Conservation (phyloP, 2,113 vertebrate species). For the Sus scrofa region T2T-Sscrofa CM000819.6:3596501-3597000, state of each 20-base stretch:
- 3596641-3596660: neutral
- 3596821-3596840: too few species aligned
- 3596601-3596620: neutral
- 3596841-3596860: rapidly evolving
- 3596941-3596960: neutral
- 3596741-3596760: neutral
- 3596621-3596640: neutral
- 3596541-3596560: neutral
- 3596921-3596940: neutral
- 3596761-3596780: neutral
- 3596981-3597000: neutral
- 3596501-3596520: too few species aligned
- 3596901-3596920: neutral
- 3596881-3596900: rapidly evolving
- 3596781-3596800: rapidly evolving
- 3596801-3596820: too few species aligned
- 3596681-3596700: rapidly evolving
- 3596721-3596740: rapidly evolving
- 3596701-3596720: rapidly evolving
- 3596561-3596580: neutral
- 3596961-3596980: rapidly evolving
- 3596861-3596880: rapidly evolving
- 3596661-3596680: neutral
- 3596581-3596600: rapidly evolving
- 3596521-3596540: too few species aligned